Evolutionary conservation across 1,140 invertebrate genomes (phyloP), one percentile per base, ranked within the genome.

Genomic region (Harlomillsia oculata): DNA sequence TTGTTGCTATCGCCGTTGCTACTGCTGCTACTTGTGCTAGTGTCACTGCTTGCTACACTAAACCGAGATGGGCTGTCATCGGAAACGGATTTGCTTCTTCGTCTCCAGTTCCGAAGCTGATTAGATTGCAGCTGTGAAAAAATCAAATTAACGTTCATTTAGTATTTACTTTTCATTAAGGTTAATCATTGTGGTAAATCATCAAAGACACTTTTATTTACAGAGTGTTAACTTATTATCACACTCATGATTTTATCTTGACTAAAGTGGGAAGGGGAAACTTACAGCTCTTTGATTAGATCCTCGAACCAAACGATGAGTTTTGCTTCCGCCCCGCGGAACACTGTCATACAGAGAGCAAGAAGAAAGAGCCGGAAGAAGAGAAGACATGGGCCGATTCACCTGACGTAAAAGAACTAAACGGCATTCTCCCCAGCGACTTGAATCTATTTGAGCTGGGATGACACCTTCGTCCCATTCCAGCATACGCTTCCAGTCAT

Each of bases 281-380:
- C 5, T 37, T 6, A 36, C 8, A 14, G 18, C 13, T 25, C 32
- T 25, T 34, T 32, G 3, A 29, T 16, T 43, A 37, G 43, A 41
- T 34, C 37, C 8, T 49, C 23, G 2, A n/a, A 6, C 5, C 9
- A 20, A 5, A 21, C 14, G 2, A 30, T 5, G 6, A 16, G 11
- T 3, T 8, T n/a, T 2, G 18, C 32, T 29, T 20, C 5, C 9
- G 28, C 13, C 34, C 32, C 40, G 41, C 13, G 56, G 53, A 23
- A 57, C 54, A 43, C 57, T 62, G 49, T 57, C 54, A 37, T 62
- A 57, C 11, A 62, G 43, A 9, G 55, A 62, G 26, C 34, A 41
- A 16, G 59, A 48, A 34, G 54, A 57, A 45, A 5, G 23, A 34
- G 40, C 20, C 28, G 37, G 14, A 30, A 43, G 18, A 20, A 34